These are phyloP conservation scores for Trematomus bernacchii DNA, from an alignment of 2,797 vertebrate species.

Conservation along the genomic window DNA sequence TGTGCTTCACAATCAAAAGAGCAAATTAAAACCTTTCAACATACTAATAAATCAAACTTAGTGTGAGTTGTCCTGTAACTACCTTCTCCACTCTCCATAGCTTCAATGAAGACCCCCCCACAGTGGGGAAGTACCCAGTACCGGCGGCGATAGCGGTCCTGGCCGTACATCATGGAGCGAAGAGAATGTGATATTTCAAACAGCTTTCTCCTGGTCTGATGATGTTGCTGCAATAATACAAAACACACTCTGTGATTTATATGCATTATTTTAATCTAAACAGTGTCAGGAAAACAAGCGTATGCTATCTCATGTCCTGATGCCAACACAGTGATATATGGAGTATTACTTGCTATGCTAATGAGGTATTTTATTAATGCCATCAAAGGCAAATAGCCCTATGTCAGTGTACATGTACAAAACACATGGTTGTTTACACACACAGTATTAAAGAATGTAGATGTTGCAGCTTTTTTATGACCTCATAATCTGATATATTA, in stretches of 20 bases:
- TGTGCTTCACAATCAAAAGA: not conserved
- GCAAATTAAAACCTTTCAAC: not conserved
- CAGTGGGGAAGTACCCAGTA: conserved; percentile 99
- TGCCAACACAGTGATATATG: conserved; percentile 53
- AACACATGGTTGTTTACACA: conserved; percentile 32
- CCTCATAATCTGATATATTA: conserved; percentile 4
- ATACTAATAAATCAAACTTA: not conserved
- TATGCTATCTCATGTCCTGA: conserved; percentile 8
- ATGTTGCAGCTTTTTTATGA: conserved; percentile 9
- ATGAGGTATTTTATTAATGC: conserved; percentile 56
- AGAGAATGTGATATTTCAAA: conserved; percentile 97
- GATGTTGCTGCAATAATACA: conserved; percentile 91
- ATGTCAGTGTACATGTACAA: conserved; percentile 27
- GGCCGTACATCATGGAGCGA: conserved; percentile 97
- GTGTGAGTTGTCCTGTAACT: conserved; percentile 40
- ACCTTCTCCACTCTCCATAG: conserved; percentile 99
- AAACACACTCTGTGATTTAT: conserved; percentile 36
- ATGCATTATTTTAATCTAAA: conserved; percentile 22
- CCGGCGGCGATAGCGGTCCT: conserved; percentile 95
- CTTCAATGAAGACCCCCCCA: conserved; percentile 97
- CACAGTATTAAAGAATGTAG: conserved; percentile 7
- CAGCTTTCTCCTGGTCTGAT: conserved; percentile 95
- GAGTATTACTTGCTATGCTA: conserved; percentile 45
- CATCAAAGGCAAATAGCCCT: conserved; percentile 48
- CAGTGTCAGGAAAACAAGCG: conserved; percentile 39